Percentiles rank a stretch among this genome's conserved stretches.
Evolutionary conservation across 2,888 invertebrate genomes (phyloP).

Genomic region (Vesta saturnalis): DNA sequence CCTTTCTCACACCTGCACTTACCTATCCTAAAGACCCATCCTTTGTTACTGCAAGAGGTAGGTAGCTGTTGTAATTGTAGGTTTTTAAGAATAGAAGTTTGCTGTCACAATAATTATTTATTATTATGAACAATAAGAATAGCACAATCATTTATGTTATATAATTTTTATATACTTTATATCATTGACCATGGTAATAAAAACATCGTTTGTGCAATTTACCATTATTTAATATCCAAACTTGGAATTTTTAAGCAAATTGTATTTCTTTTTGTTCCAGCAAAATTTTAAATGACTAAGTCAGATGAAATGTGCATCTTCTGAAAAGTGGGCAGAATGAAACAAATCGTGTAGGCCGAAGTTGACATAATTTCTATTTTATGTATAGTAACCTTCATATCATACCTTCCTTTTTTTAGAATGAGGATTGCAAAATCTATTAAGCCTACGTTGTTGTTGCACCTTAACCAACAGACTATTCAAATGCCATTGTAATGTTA

Average conservation of each 20-base stretch:
- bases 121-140: not conserved
- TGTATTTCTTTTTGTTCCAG: too few relatives aligned
- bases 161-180: not conserved
- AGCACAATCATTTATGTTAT: not conserved
- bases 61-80: constrained; percentile 35
- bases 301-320: constrained; percentile 10
- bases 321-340: not conserved
- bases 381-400: constrained; percentile 40
- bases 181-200: too few relatives aligned
- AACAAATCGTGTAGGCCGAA: constrained; percentile 30
- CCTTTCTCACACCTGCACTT: constrained; percentile 47
- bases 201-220: too few relatives aligned
- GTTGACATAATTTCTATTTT: constrained; percentile 44
- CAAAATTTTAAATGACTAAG: constrained; percentile 13
- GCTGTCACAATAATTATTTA: constrained; percentile 8
- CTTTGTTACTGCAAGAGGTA: constrained; percentile 34
- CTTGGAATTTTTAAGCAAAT: too few relatives aligned
- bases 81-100: too few relatives aligned
- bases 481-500: too few relatives aligned
- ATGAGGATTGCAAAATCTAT: constrained; percentile 38
- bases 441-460: constrained; percentile 21
- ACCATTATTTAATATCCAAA: too few relatives aligned
- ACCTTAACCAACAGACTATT: not conserved
- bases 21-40: constrained; percentile 43
- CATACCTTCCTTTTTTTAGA: constrained; percentile 37